These are phyloP conservation scores for Nothobranchius kuhntae DNA, from an alignment of 2,113 vertebrate species.

Conservation along the genomic window DNA sequence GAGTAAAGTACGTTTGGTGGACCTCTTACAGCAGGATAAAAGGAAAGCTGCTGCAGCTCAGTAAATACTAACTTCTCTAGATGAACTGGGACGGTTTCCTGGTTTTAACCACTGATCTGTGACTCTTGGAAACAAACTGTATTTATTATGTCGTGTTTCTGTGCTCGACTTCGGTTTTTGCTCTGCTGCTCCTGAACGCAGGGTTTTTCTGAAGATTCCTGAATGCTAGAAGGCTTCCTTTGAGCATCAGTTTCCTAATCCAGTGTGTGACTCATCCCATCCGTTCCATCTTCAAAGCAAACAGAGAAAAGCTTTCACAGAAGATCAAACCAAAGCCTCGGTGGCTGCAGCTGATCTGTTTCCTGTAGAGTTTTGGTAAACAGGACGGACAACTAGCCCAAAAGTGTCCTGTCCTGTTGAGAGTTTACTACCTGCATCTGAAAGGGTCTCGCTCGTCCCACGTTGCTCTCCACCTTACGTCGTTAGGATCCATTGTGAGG, in stretches of 20 bases:
- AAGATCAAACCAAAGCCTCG: conserved; percentile 55
- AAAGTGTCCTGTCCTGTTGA: conserved; percentile 43
- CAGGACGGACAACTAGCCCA: conserved; percentile 42
- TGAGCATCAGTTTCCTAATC: conserved; percentile 9
- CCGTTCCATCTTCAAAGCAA: conserved; percentile 47
- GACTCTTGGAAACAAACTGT: no score
- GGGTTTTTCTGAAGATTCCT: no score
- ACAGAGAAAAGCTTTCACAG: conserved; percentile 46
- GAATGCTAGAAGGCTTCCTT: no score
- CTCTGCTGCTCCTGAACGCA: no score
- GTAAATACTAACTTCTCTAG: no score
- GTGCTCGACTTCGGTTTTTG: no score
- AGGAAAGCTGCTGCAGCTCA: no score
- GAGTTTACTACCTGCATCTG: conserved; percentile 55
- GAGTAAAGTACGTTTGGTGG: no score
- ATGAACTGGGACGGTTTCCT: no score
- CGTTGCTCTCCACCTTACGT: conserved; percentile 44
- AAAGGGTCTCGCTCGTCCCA: conserved; percentile 60
- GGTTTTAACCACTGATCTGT: no score
- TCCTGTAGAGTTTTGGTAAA: conserved; percentile 50
- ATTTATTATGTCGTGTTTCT: no score
- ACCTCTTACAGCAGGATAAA: no score
- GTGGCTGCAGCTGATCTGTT: conserved; percentile 60
- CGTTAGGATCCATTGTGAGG: conserved; percentile 51
- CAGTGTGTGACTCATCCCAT: conserved; percentile 22